Evolutionary conservation across 2,113 vertebrate species (phyloP).

Genomic region (Cavia porcellus): DNA sequence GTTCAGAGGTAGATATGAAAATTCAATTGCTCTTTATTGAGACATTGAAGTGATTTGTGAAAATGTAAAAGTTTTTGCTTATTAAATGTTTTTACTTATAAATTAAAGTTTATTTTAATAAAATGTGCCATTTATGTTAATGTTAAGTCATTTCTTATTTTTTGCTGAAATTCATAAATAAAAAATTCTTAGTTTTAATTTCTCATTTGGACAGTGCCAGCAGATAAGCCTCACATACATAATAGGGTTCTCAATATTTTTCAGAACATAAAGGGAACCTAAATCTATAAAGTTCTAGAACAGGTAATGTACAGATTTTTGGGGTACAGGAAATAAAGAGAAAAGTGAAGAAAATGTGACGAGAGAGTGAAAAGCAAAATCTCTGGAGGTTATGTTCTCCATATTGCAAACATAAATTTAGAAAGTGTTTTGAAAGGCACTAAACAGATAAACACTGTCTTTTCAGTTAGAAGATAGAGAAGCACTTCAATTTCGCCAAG

Average conservation of each 20-base stretch:
- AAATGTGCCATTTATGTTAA: not conserved
- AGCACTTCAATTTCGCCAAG: not conserved
- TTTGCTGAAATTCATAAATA: not conserved
- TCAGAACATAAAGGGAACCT: not conserved
- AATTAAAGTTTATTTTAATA: not conserved
- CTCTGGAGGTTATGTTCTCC: not conserved
- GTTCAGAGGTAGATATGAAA: not conserved
- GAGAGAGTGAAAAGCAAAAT: not conserved
- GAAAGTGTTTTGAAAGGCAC: not conserved
- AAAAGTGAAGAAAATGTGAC: not conserved
- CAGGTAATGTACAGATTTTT: not conserved
- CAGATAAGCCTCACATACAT: not conserved
- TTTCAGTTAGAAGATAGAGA: not conserved
- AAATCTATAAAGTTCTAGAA: not conserved
- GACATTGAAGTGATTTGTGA: not conserved
- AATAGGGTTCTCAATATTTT: constrained; percentile 15
- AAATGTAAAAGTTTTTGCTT: not conserved
- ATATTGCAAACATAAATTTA: not conserved
- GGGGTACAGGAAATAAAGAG: not conserved
- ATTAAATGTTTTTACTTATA: not conserved
- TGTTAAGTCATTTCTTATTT: not conserved
- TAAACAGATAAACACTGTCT: not conserved
- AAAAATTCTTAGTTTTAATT: constrained; percentile 39
- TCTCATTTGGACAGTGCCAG: not conserved
- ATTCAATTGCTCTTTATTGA: not conserved